These are phyloP conservation scores for Tyto alba DNA, from an alignment of 2,113 vertebrate genomes.

Conservation along the genomic window DNA sequence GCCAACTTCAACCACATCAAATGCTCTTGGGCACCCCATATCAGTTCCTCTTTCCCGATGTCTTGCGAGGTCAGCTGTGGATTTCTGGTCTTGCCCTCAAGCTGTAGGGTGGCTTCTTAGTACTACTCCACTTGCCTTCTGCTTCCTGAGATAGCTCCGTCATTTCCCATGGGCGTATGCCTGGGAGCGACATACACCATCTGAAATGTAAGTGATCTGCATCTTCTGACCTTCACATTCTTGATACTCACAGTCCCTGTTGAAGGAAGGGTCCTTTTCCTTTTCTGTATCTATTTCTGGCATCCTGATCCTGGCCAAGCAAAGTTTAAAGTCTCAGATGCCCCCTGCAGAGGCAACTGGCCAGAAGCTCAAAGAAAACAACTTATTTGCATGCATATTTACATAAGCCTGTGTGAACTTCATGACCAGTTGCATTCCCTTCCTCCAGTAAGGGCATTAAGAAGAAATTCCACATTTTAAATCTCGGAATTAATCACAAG, in stretches of 20 bases:
- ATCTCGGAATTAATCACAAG: constrained; percentile 38
- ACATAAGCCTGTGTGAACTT: constrained; percentile 62
- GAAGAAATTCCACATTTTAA: constrained; percentile 46
- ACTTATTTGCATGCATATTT: constrained; percentile 42
- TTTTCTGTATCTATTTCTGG: constrained; percentile 21
- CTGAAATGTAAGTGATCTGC: neutral
- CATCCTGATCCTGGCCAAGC: neutral
- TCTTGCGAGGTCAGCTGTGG: neutral
- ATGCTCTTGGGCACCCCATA: neutral
- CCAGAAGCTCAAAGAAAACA: constrained; percentile 50
- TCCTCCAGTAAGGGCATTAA: constrained; percentile 21
- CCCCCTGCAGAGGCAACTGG: constrained; percentile 24
- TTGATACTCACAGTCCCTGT: neutral
- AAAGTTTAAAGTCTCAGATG: constrained; percentile 8
- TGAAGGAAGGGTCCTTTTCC: neutral
- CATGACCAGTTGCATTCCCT: constrained; percentile 49
- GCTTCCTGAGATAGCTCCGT: neutral
- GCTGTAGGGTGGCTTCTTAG: neutral
- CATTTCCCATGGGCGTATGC: neutral
- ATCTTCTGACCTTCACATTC: neutral
- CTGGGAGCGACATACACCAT: accelerated
- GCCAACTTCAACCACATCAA: neutral
- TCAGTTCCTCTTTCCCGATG: neutral
- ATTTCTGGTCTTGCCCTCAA: neutral
- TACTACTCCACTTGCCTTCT: neutral